phyloP scores from a whole-genome alignment of 2,113 vertebrate species.

The Protobothrops flavoviridis region DNA sequence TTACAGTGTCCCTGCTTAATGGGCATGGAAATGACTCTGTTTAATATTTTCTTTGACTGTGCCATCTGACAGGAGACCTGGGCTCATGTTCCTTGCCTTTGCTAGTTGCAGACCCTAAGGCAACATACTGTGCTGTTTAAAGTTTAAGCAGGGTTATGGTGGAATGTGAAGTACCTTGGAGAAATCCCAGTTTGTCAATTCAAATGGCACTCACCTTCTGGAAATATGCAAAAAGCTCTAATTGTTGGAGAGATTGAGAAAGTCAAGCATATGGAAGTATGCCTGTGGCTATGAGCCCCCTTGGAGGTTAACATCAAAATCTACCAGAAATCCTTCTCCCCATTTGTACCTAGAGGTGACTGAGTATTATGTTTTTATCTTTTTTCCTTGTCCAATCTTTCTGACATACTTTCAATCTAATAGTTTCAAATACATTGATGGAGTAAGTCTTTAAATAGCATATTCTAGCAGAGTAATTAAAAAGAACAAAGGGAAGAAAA shows the following conservation, averaged over 20 bases:
- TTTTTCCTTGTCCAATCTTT: not conserved
- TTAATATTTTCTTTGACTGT: slow-evolving; percentile 74
- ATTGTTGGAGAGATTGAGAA: slow-evolving; percentile 44
- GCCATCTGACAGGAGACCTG: slow-evolving; percentile 64
- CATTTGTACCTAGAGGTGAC: not conserved
- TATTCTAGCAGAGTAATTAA: not conserved
- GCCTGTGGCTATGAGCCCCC: slow-evolving; percentile 24
- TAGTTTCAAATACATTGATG: slow-evolving; percentile 9
- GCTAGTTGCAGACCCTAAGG: slow-evolving; percentile 73
- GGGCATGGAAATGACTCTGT: slow-evolving; percentile 68
- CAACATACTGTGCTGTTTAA: slow-evolving; percentile 67
- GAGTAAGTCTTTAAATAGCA: slow-evolving; percentile 1
- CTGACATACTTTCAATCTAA: not conserved
- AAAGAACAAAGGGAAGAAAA: not conserved
- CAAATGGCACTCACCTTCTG: slow-evolving; percentile 59
- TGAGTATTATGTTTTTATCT: not conserved
- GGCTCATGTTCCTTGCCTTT: slow-evolving; percentile 64
- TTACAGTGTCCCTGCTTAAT: slow-evolving; percentile 63
- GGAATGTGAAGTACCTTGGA: slow-evolving; percentile 21
- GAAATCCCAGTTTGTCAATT: slow-evolving; percentile 71
- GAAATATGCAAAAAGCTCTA: slow-evolving; percentile 48
- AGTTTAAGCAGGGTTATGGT: slow-evolving; percentile 56
- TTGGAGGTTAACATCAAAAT: slow-evolving; percentile 20
- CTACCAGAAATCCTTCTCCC: not conserved
- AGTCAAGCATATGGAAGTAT: not conserved